Evolutionary conservation across 2,797 vertebrate genomes (phyloP).

Genomic region (Discoglossus pictus): DNA sequence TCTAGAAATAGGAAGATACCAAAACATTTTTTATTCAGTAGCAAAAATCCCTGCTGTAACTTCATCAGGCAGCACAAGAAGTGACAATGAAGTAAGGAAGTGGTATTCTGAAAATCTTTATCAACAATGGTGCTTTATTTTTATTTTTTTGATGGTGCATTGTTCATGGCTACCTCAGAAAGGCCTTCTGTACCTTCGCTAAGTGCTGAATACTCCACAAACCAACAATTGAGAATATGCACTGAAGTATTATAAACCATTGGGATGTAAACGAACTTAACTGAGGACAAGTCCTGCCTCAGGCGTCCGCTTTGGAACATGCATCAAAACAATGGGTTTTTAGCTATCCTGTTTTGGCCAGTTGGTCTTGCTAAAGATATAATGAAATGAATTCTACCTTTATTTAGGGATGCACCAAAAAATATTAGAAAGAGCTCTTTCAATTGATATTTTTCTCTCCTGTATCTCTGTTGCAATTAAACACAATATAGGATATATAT

Average conservation of each 20-base stretch:
- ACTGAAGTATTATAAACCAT: neutral
- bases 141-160: constrained; percentile 52
- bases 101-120: constrained; percentile 55
- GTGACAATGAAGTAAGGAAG: constrained; percentile 53
- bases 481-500: no score
- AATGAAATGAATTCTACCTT: neutral
- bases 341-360: constrained; percentile 7
- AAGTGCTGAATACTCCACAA: neutral
- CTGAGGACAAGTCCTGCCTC: constrained; percentile 15
- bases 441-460: no score
- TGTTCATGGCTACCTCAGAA: constrained; percentile 82
- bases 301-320: neutral
- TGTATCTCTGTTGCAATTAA: no score
- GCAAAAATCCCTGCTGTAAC: constrained; percentile 39
- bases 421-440: no score
- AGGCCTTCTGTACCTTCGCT: constrained; percentile 54
- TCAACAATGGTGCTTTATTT: constrained; percentile 72
- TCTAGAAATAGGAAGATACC: constrained; percentile 33
- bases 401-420: no score
- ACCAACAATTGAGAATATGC: neutral
- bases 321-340: constrained; percentile 14
- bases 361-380: neutral
- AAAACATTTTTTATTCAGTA: constrained; percentile 33
- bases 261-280: no score
- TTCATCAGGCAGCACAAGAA: constrained; percentile 2